These are phyloP conservation scores for Petrolisthes cinctipes DNA, from an alignment of 2,888 invertebrate genomes.

Conservation along the genomic window DNA sequence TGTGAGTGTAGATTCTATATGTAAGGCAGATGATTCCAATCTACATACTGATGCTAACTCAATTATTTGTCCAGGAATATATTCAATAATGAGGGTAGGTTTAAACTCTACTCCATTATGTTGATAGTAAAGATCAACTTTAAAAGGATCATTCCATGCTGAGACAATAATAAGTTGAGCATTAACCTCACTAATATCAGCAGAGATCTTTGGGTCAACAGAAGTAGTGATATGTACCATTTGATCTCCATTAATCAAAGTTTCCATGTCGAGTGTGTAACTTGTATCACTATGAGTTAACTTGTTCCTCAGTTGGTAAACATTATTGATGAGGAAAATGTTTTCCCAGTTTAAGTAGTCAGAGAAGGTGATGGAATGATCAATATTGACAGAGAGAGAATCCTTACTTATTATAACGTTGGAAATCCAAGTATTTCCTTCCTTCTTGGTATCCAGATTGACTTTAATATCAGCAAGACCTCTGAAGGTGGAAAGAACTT, in stretches of 20 bases:
- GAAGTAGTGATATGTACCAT: background rate
- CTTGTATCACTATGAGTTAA: slow-evolving; percentile 10
- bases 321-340: slow-evolving; percentile 38
- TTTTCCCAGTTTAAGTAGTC: slow-evolving; percentile 57
- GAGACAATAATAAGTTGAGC: slow-evolving; percentile 26
- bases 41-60: background rate
- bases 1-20: slow-evolving; percentile 12
- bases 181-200: background rate
- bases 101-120: slow-evolving; percentile 25
- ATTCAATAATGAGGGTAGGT: slow-evolving; percentile 22
- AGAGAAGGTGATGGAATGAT: slow-evolving; percentile 33
- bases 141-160: slow-evolving; percentile 26
- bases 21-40: background rate
- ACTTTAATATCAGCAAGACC: slow-evolving; percentile 50
- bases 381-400: slow-evolving; percentile 9
- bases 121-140: slow-evolving; percentile 27
- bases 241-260: background rate
- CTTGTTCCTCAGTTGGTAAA: slow-evolving; percentile 38
- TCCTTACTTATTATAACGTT: slow-evolving; percentile 25
- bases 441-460: slow-evolving; percentile 33
- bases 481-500: slow-evolving; percentile 38
- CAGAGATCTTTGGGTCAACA: slow-evolving; percentile 11
- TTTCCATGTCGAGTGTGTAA: slow-evolving; percentile 7
- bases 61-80: slow-evolving; percentile 14
- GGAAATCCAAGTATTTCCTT: slow-evolving; percentile 29